Percentiles rank a stretch among this genome's conserved stretches.
These are phyloP conservation scores for Athetis lepigone DNA, from an alignment of 2,888 invertebrate species.

Conservation along the genomic window DNA sequence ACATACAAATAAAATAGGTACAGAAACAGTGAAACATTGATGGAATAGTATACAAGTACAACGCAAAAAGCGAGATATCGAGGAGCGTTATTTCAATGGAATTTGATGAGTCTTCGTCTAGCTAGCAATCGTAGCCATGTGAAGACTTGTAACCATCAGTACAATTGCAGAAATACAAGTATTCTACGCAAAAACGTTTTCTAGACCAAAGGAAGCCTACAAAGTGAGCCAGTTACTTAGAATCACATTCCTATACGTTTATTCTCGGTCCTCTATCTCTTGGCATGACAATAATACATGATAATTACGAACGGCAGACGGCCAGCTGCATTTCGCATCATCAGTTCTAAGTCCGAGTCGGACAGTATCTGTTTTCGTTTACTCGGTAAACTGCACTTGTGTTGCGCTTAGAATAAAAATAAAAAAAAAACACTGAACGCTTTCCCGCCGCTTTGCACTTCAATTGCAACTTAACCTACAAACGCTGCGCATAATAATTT, in stretches of 20 bases:
- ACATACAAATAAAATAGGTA: slow-evolving; percentile 2
- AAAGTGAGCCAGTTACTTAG: slow-evolving; percentile 16
- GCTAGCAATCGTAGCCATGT: not conserved
- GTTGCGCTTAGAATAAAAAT: slow-evolving; percentile 80
- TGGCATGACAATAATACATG: slow-evolving; percentile 40
- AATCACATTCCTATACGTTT: slow-evolving; percentile 28
- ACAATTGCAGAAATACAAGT: not conserved
- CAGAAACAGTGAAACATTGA: slow-evolving; percentile 20
- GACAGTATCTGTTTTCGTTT: slow-evolving; percentile 78
- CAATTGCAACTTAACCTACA: slow-evolving; percentile 68
- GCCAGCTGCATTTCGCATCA: slow-evolving; percentile 74
- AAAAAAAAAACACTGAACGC: slow-evolving; percentile 82
- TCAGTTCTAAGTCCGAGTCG: slow-evolving; percentile 61
- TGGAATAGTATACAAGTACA: slow-evolving; percentile 14
- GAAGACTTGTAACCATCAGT: not conserved
- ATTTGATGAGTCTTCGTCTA: slow-evolving; percentile 12
- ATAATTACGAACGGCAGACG: slow-evolving; percentile 49
- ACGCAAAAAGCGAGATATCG: slow-evolving; percentile 12
- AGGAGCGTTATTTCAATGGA: slow-evolving; percentile 15
- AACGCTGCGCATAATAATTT: slow-evolving; percentile 54
- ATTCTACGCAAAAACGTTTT: slow-evolving; percentile 4
- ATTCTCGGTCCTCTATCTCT: slow-evolving; percentile 21
- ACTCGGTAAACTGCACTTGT: slow-evolving; percentile 85
- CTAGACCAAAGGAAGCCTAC: slow-evolving; percentile 20
- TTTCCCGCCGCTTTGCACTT: slow-evolving; percentile 73